These are phyloP conservation scores for Probaryconus sp. DNA, from an alignment of 1,140 invertebrate species.

Conservation along the genomic window DNA sequence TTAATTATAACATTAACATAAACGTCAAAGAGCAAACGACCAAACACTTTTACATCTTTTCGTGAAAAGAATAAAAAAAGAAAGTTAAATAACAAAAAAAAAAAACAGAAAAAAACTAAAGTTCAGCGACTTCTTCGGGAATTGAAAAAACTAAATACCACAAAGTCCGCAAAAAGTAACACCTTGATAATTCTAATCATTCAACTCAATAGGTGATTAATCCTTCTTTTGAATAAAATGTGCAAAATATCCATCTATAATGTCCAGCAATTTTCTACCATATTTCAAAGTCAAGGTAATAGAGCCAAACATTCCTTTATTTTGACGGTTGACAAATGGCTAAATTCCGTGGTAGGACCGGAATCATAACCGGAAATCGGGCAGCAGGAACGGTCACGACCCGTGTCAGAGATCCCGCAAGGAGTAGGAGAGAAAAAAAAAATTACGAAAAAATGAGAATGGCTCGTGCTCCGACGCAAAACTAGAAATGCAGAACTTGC, in stretches of 20 bases:
- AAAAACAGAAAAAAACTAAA: no score
- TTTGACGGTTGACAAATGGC: slow-evolving; percentile 38
- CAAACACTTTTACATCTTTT: no score
- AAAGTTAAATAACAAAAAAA: no score
- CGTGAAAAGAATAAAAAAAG: no score
- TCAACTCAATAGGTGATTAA: slow-evolving; percentile 29
- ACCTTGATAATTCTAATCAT: background rate
- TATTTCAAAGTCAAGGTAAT: slow-evolving; percentile 34
- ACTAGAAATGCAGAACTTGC: slow-evolving; percentile 57
- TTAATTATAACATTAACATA: no score
- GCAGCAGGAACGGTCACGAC: slow-evolving; percentile 27
- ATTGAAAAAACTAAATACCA: background rate
- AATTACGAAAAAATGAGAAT: slow-evolving; percentile 35
- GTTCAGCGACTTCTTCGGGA: no score
- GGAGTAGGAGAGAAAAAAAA: slow-evolving; percentile 18
- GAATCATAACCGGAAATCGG: slow-evolving; percentile 55
- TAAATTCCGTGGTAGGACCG: slow-evolving; percentile 34
- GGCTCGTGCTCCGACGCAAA: slow-evolving; percentile 46
- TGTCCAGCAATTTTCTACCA: slow-evolving; percentile 29
- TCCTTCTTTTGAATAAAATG: slow-evolving; percentile 7
- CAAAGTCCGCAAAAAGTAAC: background rate
- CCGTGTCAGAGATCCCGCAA: background rate
- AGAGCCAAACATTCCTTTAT: slow-evolving; percentile 6
- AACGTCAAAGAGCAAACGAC: no score
- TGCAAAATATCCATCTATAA: slow-evolving; percentile 21